A percentile compares a stretch with the other conserved stretches of the same genome.
phyloP scores from a whole-genome alignment of 2,888 invertebrate genomes.

The Fissipunctia ypsillon region DNA sequence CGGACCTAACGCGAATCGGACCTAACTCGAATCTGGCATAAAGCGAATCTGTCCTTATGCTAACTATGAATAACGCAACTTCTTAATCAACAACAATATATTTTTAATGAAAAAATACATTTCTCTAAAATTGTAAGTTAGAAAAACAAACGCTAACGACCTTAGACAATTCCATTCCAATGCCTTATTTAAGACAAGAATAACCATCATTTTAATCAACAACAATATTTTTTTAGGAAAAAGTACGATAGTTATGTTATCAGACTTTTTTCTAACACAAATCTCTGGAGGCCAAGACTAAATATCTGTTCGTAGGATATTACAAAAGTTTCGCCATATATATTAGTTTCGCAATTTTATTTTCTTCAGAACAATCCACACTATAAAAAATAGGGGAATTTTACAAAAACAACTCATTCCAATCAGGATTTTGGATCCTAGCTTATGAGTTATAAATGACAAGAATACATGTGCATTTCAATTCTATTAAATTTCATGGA shows the following conservation, averaged over 20 bases:
- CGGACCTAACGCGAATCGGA: no score
- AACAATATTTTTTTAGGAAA: background rate
- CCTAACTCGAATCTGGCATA: no score
- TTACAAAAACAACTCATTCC: background rate
- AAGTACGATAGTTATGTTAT: conserved; percentile 3
- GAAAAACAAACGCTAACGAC: background rate
- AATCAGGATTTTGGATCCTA: background rate
- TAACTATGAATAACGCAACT: no score
- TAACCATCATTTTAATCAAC: background rate
- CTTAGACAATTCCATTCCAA: background rate
- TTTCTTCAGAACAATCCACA: conserved; percentile 23
- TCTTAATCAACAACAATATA: no score
- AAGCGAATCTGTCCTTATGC: no score
- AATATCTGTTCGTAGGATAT: conserved; percentile 28
- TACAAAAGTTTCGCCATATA: conserved; percentile 35
- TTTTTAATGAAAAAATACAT: no score
- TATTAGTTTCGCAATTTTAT: background rate
- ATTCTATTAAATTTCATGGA: no score
- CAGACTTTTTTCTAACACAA: conserved; percentile 21
- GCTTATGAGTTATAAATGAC: background rate
- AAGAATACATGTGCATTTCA: background rate
- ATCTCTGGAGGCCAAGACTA: conserved; percentile 16
- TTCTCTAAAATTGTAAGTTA: no score
- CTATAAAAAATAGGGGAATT: background rate
- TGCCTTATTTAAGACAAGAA: background rate